A percentile compares a stretch with the other conserved stretches of the same genome.
Evolutionary conservation across 2,113 vertebrate species (phyloP).

Genomic region (Pelecanoides urinatrix): DNA sequence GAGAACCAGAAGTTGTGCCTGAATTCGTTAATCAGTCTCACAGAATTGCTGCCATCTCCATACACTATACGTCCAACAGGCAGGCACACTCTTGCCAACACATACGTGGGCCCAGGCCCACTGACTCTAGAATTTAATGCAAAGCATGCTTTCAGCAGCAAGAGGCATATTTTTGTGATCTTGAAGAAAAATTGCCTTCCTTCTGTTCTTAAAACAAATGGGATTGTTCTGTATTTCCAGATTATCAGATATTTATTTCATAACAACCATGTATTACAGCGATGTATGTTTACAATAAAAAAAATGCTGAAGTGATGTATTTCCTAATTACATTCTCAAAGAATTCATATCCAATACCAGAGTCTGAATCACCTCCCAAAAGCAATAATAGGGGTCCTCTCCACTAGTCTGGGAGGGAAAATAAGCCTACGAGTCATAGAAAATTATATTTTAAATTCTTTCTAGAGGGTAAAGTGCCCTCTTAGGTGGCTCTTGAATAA

Average conservation of each 20-base stretch:
- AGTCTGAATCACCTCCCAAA: background rate
- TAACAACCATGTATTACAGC: background rate
- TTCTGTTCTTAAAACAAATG: background rate
- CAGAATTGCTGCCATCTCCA: background rate
- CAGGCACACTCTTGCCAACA: background rate
- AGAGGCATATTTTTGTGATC: background rate
- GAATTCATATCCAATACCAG: background rate
- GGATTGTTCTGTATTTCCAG: background rate
- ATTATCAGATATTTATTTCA: background rate
- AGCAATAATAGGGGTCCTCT: background rate
- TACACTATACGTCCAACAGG: background rate
- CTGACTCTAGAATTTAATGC: background rate
- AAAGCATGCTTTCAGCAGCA: background rate
- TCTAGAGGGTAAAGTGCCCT: background rate
- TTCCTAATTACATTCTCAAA: conserved; percentile 19
- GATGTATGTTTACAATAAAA: conserved; percentile 47
- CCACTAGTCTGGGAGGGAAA: background rate
- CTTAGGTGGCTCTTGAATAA: conserved; percentile 30
- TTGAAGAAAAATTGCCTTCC: background rate
- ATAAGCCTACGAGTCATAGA: background rate
- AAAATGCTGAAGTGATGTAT: conserved; percentile 11
- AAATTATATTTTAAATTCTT: conserved; percentile 12
- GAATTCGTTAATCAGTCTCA: background rate
- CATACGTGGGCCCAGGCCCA: background rate
- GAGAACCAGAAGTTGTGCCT: background rate